Base-by-base conservation (phyloP, 2,113 vertebrate genomes). In the Petaurus breviceps region DNA sequence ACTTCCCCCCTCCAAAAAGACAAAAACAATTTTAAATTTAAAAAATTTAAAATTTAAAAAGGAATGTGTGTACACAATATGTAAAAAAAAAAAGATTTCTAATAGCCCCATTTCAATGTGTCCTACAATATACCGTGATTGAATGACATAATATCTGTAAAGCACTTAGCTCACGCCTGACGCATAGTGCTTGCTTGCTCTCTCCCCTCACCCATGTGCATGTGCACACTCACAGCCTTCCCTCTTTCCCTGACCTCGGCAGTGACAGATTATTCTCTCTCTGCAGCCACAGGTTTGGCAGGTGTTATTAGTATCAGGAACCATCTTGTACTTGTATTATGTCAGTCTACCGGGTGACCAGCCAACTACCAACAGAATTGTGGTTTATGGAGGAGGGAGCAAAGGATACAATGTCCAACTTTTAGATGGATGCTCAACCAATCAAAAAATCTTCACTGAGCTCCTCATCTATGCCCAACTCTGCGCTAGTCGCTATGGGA, bases 361-460 rank as follows among this genome's bases (percentile, higher is more conserved):
- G 37, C 8, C 77, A 31, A 1, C 55, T 46, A n/a, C 11, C 77
- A 52, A n/a, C 46, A 46, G 47, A 50, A 50, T 14, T 90, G 47
- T 90, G 47, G 89, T 77, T 77, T 77, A 77, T n/a, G 31, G 68
- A 77, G 68, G 68, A 19, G 16, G 16, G 37, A 22, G 68, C 7
- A 77, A 77, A n/a, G 37, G 68, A 16, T n/a, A 77, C 37, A n/a
- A n/a, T 16, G 37, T 77, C 68, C 68, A 84, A 43, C 68, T 84
- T 84, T 43, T 84, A 43, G 19, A 16, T 89, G 50, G 23, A 28
- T 52, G 37, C 9, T 84, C 37, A 52, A 0, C 49, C 49, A 50
- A 0, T 52, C 26, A 23, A 0, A 0, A 4, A 22, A 11, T 47
- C 57, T 46, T 22, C 14, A 26, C 0, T 24, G 61, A 51, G 31